A percentile compares a stretch with the other conserved stretches of the same genome.
These are phyloP conservation scores for Beris morrisii DNA, from an alignment of 2,888 invertebrate species.

Conservation along the genomic window DNA sequence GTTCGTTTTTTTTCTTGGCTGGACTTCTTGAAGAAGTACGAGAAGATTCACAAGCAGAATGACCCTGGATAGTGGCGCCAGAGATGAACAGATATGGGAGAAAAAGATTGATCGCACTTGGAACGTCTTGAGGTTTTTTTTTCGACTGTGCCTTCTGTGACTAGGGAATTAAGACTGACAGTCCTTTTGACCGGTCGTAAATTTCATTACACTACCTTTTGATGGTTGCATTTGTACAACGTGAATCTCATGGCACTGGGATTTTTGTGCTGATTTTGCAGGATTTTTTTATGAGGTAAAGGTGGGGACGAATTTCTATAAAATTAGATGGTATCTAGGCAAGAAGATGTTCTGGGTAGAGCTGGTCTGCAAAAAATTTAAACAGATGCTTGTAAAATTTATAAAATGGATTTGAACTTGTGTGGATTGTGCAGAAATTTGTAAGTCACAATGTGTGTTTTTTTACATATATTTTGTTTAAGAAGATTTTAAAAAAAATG, in stretches of 20 bases:
- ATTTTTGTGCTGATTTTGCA: not conserved
- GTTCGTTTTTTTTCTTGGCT: not conserved
- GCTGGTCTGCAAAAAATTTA: too few relatives aligned
- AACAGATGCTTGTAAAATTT: too few relatives aligned
- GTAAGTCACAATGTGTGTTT: too few relatives aligned
- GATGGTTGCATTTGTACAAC: not conserved
- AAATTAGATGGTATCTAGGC: too few relatives aligned
- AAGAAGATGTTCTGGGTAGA: too few relatives aligned
- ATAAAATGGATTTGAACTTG: too few relatives aligned
- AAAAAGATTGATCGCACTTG: slow-evolving; percentile 28
- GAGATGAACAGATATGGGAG: slow-evolving; percentile 18
- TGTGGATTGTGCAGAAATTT: too few relatives aligned
- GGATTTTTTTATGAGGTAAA: too few relatives aligned
- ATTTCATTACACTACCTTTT: slow-evolving; percentile 24
- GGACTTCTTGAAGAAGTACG: slow-evolving; percentile 8
- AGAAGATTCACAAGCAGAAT: slow-evolving; percentile 13
- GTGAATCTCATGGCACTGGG: not conserved
- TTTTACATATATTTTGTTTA: too few relatives aligned
- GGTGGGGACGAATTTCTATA: too few relatives aligned
- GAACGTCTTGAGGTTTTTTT: not conserved
- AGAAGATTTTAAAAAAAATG: too few relatives aligned
- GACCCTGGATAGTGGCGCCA: slow-evolving; percentile 25
- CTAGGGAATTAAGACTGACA: slow-evolving; percentile 3
- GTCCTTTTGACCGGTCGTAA: slow-evolving; percentile 9
- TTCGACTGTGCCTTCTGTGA: not conserved